Evolutionary conservation across 2,888 invertebrate genomes (phyloP).

Genomic region (Troides helena): DNA sequence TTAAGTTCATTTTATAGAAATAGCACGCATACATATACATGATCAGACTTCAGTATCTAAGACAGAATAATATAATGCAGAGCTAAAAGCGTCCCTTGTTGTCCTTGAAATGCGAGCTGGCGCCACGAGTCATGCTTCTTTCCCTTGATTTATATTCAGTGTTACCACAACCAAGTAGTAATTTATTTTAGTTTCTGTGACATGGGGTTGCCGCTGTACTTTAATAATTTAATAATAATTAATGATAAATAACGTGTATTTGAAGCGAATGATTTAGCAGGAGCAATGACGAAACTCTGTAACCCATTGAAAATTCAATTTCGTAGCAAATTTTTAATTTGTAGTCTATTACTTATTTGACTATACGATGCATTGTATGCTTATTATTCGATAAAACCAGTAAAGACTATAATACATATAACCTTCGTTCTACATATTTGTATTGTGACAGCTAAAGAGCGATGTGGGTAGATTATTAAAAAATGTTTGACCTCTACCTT

Average conservation of each 20-base stretch:
- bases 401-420: too few species aligned
- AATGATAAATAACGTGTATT: too few species aligned
- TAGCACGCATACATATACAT: conserved; percentile 3
- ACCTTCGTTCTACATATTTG: too few species aligned
- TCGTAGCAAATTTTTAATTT: too few species aligned
- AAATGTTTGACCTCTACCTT: too few species aligned
- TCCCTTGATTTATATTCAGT: conserved; percentile 50
- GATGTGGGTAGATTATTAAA: too few species aligned
- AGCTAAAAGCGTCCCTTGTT: conserved; percentile 41
- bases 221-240: not conserved
- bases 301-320: not conserved
- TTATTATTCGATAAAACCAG: too few species aligned
- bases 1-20: not conserved
- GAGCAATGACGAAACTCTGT: not conserved
- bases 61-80: conserved; percentile 40
- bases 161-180: conserved; percentile 42
- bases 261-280: not conserved
- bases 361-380: too few species aligned
- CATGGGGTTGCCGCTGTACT: conserved; percentile 41
- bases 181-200: conserved; percentile 53
- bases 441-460: too few species aligned
- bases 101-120: conserved; percentile 64
- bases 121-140: conserved; percentile 47
- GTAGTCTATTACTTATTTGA: too few species aligned
- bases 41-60: conserved; percentile 18